Evolutionary conservation across 2,113 vertebrate genomes (phyloP), one percentile per base, ranked within the genome.

Genomic region (Pterocles burchelli): DNA sequence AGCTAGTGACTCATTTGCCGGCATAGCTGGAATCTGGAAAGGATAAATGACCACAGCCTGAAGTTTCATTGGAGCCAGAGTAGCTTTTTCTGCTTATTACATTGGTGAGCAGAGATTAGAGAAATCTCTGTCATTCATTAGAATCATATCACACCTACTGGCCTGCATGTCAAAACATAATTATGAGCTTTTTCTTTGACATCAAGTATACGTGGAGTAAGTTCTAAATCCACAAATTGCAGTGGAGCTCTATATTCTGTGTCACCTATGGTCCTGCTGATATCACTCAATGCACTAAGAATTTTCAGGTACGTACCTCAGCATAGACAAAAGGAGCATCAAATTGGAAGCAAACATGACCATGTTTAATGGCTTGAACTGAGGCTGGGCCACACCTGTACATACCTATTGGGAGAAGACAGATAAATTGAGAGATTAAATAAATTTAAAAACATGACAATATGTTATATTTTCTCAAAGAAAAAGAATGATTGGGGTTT

Each of bases 311-410:
- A 91, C 57, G 88, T 97, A 99, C 99, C 99, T 99, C 99, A 33
- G 99, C 99, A 80, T 99, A 99, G 73, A 99, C 98, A 81, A 99
- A 99, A 54, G 99, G 97, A 11, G 99, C 98, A 68, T 99, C 99
- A 84, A 98, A 99, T 4, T 98, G 99, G 97, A 98, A 99, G 97
- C 98, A 99, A 68, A 99, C 98, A 0, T 99, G 98, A 19, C 99
- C 99, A 0, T 99, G 99, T 97, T 99, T 99, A 82, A 99, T 97
- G 80, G 99, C 99, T 83, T 98, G 97, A 72, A 99, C 98, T 2
- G 99, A 99, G 38, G 99, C 98, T 20, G 99, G 99, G 12, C 99
- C 99, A 89, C 99, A 99, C 67, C 99, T 98, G 96, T 99, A 99
- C 99, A 99, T 98, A 62, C 99, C 99, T 99, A 25, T 7, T 11